These are phyloP conservation scores for Tupaia chinensis DNA, from an alignment of 2,113 vertebrate species.

Conservation along the genomic window DNA sequence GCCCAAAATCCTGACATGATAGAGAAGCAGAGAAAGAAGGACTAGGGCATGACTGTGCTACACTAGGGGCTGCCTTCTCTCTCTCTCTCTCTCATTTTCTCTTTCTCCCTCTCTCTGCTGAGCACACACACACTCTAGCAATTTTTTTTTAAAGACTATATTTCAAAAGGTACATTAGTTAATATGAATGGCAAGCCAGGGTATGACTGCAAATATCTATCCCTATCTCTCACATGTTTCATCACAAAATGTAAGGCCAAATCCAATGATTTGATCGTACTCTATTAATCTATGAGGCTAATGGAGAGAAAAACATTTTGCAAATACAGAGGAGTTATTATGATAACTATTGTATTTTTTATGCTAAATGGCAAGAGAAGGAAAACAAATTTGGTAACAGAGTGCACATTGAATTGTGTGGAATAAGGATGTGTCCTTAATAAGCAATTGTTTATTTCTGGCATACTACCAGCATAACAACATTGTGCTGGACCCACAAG, in stretches of 20 bases:
- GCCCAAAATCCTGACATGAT: too few species aligned
- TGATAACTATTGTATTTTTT: slow-evolving; percentile 13
- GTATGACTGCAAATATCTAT: background rate
- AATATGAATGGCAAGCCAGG: slow-evolving; percentile 7
- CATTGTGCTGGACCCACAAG: background rate
- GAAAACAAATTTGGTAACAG: slow-evolving; percentile 6
- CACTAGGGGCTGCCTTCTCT: too few species aligned
- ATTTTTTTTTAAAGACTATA: too few species aligned
- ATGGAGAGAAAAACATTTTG: background rate
- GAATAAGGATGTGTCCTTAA: background rate
- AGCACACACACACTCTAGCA: too few species aligned
- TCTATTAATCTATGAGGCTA: background rate
- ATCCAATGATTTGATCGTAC: background rate
- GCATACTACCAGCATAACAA: background rate
- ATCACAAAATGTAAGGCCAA: background rate
- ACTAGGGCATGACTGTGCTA: too few species aligned
- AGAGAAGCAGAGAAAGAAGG: too few species aligned
- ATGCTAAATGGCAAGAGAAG: background rate
- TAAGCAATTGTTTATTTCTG: background rate
- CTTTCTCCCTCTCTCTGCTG: too few species aligned
- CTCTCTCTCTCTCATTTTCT: too few species aligned
- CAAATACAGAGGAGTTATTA: slow-evolving; percentile 11
- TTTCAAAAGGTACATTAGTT: background rate
- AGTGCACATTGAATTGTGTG: background rate
- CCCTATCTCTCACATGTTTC: background rate